Percentiles rank a stretch among this genome's conserved stretches.
These are phyloP conservation scores for Fukomys damarensis DNA, from an alignment of 2,113 vertebrate genomes.

Conservation along the genomic window DNA sequence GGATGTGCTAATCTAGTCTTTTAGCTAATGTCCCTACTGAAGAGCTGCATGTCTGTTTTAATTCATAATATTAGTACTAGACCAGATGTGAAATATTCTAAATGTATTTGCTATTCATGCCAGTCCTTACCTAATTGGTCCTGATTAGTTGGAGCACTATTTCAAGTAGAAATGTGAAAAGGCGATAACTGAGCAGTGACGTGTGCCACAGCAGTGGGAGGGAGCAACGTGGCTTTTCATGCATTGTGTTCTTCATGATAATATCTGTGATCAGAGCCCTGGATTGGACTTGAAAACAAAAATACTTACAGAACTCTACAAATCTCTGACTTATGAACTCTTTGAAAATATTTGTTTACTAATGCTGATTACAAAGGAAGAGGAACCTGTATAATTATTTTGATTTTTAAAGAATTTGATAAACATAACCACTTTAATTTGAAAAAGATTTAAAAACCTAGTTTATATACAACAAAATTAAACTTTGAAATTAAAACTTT, in stretches of 20 bases:
- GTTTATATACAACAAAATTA: neutral
- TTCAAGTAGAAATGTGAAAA: neutral
- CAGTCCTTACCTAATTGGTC: neutral
- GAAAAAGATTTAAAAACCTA: neutral
- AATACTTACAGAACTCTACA: neutral
- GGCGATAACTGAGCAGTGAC: neutral
- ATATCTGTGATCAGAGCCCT: neutral
- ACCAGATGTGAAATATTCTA: neutral
- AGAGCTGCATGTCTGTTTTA: neutral
- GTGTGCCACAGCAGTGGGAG: neutral
- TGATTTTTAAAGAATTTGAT: constrained; percentile 32
- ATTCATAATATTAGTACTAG: neutral
- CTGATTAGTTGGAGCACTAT: neutral
- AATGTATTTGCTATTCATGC: neutral
- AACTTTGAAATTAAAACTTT: constrained; percentile 7
- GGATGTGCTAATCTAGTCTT: neutral
- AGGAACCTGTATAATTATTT: neutral
- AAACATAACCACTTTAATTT: neutral
- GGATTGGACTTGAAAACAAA: constrained; percentile 3
- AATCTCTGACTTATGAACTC: neutral
- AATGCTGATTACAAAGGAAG: neutral
- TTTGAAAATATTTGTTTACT: accelerated
- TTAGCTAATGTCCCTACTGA: neutral
- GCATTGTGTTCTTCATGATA: neutral
- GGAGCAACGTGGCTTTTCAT: neutral